Evolutionary conservation across 1,140 invertebrate species (phyloP), one percentile per base, ranked within the genome.

Genomic region (Bombus terrestris): DNA sequence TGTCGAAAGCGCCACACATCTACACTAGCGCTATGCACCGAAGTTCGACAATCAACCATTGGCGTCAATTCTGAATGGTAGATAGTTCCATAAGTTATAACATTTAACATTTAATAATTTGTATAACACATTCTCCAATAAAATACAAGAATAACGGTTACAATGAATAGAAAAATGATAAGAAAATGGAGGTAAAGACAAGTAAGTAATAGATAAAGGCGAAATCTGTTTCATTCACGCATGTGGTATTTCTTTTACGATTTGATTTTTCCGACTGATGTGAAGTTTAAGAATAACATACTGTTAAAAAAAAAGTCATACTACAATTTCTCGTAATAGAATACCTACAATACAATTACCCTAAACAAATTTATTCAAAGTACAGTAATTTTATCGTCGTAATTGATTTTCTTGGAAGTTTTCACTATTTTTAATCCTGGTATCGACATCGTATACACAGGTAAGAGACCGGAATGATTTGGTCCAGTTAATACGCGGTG

Each of bases 381-480:
- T 78, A 43, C 32, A 32, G 15, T 85, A 47, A 80, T 41, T 71
- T 78, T 71, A 72, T 57, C 82, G 57, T 59, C 35, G 43, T 25
- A 25, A 81, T 68, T 66, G 59, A 85, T 81, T 81, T 85, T 81
- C 84, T 81, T 81, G 43, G 22, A 85, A 85, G 59, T 74, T 81
- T 43, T 15, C 47, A 75, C 84, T 85, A 81, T 85, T 81, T 81
- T 74, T 85, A 85, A 43, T 35, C 71, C n/a, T 37, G n/a, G 22
- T 69, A 81, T 81, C 59, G 71, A 81, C 39, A 72, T 47, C 43
- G 35, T 39, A 37, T 62, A 69, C 53, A 85, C 18, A 74, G 79
- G 78, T 81, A 81, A 74, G 71, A 81, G 84, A 81, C 84, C 84
- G 78, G 79, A 85, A 85, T 81, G 79, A 81, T 81, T 68, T 81